Evolutionary conservation across 2,888 invertebrate genomes (phyloP), one percentile per base, ranked within the genome.

Genomic region (Campopleginae sp.): DNA sequence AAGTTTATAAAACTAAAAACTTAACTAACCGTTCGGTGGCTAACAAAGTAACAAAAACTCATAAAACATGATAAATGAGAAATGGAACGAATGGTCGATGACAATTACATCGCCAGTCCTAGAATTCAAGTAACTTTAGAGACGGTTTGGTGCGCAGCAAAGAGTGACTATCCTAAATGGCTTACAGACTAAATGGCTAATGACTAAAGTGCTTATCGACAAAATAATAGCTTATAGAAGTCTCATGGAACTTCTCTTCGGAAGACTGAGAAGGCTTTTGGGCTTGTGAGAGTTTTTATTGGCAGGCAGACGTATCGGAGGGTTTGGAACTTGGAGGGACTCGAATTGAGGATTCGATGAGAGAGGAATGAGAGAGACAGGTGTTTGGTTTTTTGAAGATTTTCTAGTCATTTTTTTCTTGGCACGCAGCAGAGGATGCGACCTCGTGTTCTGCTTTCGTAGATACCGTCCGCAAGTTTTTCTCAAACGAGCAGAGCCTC

Each of bases 211-310:
- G 38, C 38, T 1, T 38, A 38, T 8, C 38, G 38, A 38, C 38
- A 1, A 48, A 48, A 48, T 19, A 2, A 2, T 19, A 51, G 51
- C 17, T 27, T 44, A 77, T 77, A 54, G 68, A 68, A 77, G 77
- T 77, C 58, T 68, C 42, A 58, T 12, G 10, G 31, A 77, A 77
- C 54, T 77, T 77, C 42, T 68, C 12, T 27, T 68, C 58, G 66
- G 38, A 42, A 46, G 1, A n/a, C 1, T 31, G 3, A 19, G 46
- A n/a, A 58, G 17, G 42, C n/a, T 51, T 33, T n/a, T n/a, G 4
- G 38, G 12, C 14, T 27, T 58, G 5, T 14, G 2, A 27, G 2
- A 5, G 5, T 1, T 14, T 27, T 58, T 27, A 14, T 58, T 14
- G n/a, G 5, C n/a, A 17, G 46, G 17, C 17, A 48, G 46, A n/a